A percentile compares a stretch with the other conserved stretches of the same genome.
These are phyloP conservation scores for Hyles euphorbiae DNA, from an alignment of 1,140 invertebrate genomes.

Conservation along the genomic window DNA sequence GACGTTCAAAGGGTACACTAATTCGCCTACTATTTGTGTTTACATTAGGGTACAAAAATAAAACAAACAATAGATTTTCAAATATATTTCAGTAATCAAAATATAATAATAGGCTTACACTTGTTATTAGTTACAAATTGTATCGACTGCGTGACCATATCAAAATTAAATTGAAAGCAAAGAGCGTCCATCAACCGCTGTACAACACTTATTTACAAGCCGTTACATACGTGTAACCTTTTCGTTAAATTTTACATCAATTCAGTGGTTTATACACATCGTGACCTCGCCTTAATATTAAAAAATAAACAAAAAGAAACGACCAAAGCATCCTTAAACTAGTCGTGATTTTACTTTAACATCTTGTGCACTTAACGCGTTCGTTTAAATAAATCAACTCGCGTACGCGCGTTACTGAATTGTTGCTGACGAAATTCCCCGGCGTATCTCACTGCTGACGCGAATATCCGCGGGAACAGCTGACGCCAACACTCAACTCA, in stretches of 20 bases:
- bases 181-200: neutral
- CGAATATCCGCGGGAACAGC: too few relatives aligned
- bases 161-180: conserved; percentile 8
- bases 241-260: conserved; percentile 48
- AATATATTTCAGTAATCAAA: conserved; percentile 75
- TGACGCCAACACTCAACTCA: too few relatives aligned
- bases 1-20: too few relatives aligned
- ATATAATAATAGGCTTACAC: conserved; percentile 75
- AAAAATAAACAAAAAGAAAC: conserved; percentile 42
- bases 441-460: too few relatives aligned
- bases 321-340: conserved; percentile 42
- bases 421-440: too few relatives aligned
- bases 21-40: too few relatives aligned
- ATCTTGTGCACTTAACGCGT: conserved; percentile 58
- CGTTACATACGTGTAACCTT: conserved; percentile 13
- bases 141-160: conserved; percentile 34
- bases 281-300: conserved; percentile 33
- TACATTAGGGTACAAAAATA: neutral
- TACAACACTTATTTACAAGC: conserved; percentile 17
- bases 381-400: conserved; percentile 10
- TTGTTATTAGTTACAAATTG: conserved; percentile 69
- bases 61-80: conserved; percentile 45
- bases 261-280: conserved; percentile 61
- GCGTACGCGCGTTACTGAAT: too few relatives aligned
- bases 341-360: conserved; percentile 51